phyloP scores from a whole-genome alignment of 2,113 vertebrate genomes.

The Siphamia tubifer region DNA sequence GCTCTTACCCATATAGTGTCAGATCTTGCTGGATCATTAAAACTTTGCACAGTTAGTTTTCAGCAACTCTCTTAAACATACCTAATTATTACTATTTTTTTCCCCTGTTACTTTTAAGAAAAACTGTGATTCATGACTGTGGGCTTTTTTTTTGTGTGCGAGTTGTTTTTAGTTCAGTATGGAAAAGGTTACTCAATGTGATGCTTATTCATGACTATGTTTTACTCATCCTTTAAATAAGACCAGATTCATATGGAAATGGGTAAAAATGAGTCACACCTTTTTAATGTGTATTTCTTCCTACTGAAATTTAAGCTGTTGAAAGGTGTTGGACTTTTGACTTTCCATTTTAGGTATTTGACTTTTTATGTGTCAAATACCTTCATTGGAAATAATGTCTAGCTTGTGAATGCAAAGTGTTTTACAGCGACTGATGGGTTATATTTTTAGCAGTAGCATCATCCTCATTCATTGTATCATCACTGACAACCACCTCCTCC shows the following conservation, averaged over 20 bases:
- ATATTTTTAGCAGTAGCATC: conserved; percentile 51
- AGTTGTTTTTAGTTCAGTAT: not conserved
- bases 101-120: no score
- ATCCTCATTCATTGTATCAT: conserved; percentile 17
- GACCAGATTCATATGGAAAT: no score
- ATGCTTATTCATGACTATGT: no score
- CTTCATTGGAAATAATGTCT: not conserved
- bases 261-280: no score
- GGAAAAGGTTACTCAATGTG: not conserved
- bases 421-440: conserved; percentile 7
- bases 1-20: no score
- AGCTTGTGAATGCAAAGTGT: conserved; percentile 17
- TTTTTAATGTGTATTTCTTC: not conserved
- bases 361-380: not conserved
- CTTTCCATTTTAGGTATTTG: not conserved
- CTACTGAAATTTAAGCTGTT: conserved; percentile 5
- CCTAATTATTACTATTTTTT: no score
- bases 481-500: conserved; percentile 35
- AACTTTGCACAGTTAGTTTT: no score
- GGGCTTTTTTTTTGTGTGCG: no score
- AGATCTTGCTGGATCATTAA: no score
- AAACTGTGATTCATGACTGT: no score
- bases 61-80: no score
- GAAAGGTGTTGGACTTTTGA: not conserved
- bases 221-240: no score